A percentile compares a stretch with the other conserved stretches of the same genome.
phyloP scores from a whole-genome alignment of 2,888 invertebrate genomes.

The Baccha elongata region DNA sequence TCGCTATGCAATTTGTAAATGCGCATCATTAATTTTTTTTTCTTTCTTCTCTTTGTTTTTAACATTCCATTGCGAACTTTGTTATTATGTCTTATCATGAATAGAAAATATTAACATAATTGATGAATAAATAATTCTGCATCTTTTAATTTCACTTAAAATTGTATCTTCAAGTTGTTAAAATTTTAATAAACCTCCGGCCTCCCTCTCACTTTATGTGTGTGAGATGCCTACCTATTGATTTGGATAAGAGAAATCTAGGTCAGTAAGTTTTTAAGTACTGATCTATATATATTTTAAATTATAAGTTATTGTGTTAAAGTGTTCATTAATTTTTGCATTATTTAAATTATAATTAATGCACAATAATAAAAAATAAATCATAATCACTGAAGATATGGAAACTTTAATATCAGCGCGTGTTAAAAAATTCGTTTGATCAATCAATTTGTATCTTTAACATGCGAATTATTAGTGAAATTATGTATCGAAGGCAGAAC shows the following conservation, averaged over 20 bases:
- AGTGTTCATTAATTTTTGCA: too few species aligned
- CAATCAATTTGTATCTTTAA: constrained; percentile 29
- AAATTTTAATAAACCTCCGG: too few species aligned
- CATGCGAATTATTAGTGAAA: constrained; percentile 45
- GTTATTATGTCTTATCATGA: constrained; percentile 5
- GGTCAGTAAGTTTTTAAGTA: constrained; percentile 22
- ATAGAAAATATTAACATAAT: constrained; percentile 55
- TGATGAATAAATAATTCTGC: constrained; percentile 64
- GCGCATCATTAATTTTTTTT: constrained; percentile 1
- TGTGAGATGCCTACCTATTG: neutral
- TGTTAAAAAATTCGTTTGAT: constrained; percentile 10
- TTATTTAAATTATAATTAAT: too few species aligned
- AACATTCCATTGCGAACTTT: neutral
- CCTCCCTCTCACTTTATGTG: constrained; percentile 22
- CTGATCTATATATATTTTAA: too few species aligned
- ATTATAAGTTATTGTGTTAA: too few species aligned
- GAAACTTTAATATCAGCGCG: too few species aligned
- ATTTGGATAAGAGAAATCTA: constrained; percentile 13
- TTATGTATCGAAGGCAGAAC: constrained; percentile 30
- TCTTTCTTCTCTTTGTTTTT: neutral
- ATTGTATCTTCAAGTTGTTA: too few species aligned
- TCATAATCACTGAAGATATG: too few species aligned
- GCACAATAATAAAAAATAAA: constrained; percentile 3
- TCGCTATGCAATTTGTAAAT: constrained; percentile 46
- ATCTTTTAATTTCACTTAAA: constrained; percentile 71